Base-by-base conservation (phyloP, 2,888 invertebrate species). In the Clistopyga incitator region DNA sequence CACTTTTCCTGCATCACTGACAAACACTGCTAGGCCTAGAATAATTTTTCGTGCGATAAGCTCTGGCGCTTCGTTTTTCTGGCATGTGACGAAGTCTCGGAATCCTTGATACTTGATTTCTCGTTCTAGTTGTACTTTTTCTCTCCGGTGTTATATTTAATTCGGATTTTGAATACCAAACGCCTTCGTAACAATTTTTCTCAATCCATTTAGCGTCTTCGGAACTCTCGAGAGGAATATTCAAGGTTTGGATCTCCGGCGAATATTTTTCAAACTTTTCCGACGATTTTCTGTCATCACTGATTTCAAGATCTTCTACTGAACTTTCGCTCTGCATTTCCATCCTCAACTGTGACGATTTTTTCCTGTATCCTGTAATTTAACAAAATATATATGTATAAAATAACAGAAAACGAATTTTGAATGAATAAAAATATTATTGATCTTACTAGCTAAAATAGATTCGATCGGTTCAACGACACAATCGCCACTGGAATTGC, bases 131-230 rank as follows among this genome's bases (percentile, higher is more conserved):
- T 6, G 15, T 11, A 18, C 3, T 50, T 8, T 52, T 64, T 2
- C 34, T 70, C 29, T 65, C 42, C 6, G 56, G 23, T 18, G 67
- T 6, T 4, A 78, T n/a, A 52, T 86, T 79, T 10, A 84, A 78
- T 56, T 85, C 82, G 10, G 87, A 87, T 56, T 70, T 82, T 18
- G 85, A 85, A 56, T 78, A 75, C 83, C 85, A 83, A 67, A 83
- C 78, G 25, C 67, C 80, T 13, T 67, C 81, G 38, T 74, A 78
- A 72, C 77, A 81, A 6, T 77, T 78, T 15, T 59, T 84, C 59
- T 86, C 84, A 13, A 80, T 74, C 78, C 82, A 82, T 70, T 70
- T 76, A 18, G 61, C 80, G n/a, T 71, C 59, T 8, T 54, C 52
- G 13, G 29, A 18, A 34, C 64, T 72, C 29, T 50, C 74, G 38